Evolutionary conservation across 2,113 vertebrate species (phyloP).

Genomic region (Apistogramma diplotaenia): DNA sequence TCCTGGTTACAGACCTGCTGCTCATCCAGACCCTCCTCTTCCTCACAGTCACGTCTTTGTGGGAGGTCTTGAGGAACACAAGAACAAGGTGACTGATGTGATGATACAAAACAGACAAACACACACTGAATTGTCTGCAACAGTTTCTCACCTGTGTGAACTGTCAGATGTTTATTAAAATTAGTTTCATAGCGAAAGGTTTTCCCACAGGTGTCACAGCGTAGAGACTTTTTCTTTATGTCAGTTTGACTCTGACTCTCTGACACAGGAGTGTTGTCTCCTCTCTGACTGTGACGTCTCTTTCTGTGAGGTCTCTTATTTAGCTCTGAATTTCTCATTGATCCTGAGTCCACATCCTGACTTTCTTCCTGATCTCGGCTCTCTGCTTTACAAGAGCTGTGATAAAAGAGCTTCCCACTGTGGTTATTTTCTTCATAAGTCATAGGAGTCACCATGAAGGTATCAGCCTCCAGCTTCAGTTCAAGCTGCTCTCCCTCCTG

Average conservation of each 20-base stretch:
- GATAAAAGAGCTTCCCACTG: too few relatives aligned
- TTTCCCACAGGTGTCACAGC: background rate
- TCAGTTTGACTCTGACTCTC: background rate
- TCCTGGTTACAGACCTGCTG: too few relatives aligned
- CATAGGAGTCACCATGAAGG: fast-evolving
- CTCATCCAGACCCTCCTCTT: too few relatives aligned
- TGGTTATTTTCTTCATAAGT: background rate
- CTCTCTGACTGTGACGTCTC: background rate
- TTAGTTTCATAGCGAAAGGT: background rate
- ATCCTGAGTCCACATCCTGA: too few relatives aligned
- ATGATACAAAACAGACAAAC: too few relatives aligned
- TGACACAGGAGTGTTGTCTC: background rate
- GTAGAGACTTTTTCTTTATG: background rate
- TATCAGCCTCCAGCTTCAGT: background rate
- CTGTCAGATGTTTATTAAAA: background rate
- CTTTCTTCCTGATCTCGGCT: background rate
- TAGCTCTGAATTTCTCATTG: background rate
- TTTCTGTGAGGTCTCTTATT: background rate
- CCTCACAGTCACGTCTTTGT: too few relatives aligned
- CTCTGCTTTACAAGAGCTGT: too few relatives aligned
- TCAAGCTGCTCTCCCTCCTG: too few relatives aligned
- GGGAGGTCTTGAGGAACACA: too few relatives aligned
- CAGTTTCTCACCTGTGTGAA: background rate
- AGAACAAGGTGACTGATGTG: too few relatives aligned
- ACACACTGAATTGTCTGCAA: too few relatives aligned